Evolutionary conservation across 2,797 vertebrate genomes (phyloP).

Genomic region (Arctocebus calabarensis): DNA sequence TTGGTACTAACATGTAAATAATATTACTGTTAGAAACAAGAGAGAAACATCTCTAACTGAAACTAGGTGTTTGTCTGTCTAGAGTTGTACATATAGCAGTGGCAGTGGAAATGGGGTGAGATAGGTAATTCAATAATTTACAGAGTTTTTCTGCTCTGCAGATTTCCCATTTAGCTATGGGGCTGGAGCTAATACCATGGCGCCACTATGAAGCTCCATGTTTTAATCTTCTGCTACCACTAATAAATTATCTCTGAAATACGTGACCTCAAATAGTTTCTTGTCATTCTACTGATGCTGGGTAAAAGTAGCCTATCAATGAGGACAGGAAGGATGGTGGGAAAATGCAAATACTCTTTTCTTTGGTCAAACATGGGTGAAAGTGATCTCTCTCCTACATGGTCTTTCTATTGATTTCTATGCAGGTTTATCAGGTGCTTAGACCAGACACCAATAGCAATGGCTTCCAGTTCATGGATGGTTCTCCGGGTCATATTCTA

Average conservation of each 20-base stretch:
- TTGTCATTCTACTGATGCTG: neutral
- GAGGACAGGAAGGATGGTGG: neutral
- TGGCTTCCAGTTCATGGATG: neutral
- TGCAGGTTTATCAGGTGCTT: neutral
- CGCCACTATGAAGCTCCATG: neutral
- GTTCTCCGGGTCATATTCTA: neutral
- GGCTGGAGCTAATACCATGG: neutral
- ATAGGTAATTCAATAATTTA: neutral
- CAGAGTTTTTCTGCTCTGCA: neutral
- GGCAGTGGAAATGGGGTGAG: neutral
- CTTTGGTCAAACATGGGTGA: constrained; percentile 14
- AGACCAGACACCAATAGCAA: neutral
- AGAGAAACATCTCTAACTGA: constrained; percentile 47
- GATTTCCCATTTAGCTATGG: neutral
- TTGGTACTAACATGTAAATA: neutral
- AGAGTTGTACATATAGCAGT: neutral
- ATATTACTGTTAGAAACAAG: neutral
- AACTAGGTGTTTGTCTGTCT: neutral
- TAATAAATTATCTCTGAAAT: constrained; percentile 44
- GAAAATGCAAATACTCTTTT: constrained; percentile 42
- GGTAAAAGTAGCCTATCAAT: neutral
- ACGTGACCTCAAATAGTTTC: neutral
- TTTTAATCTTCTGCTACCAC: constrained; percentile 27
- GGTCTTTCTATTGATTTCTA: neutral
- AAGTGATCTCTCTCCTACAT: neutral